These are phyloP conservation scores for Anastrepha obliqua DNA, from an alignment of 1,140 invertebrate species.

Conservation along the genomic window DNA sequence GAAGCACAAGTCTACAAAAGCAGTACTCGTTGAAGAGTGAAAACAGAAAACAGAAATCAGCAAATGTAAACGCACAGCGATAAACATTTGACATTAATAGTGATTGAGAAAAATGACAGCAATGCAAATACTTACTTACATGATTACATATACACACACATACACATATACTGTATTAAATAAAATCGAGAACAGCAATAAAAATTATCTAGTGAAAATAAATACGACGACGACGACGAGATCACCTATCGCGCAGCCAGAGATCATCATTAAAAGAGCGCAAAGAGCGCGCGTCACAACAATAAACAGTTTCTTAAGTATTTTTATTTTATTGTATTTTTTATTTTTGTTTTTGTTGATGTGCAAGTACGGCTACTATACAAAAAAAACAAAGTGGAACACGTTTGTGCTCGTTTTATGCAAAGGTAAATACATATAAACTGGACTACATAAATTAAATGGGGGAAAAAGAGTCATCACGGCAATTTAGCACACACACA, in stretches of 20 bases:
- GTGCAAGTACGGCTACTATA: not conserved
- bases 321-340: not conserved
- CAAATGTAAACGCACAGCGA: not conserved
- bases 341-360: not conserved
- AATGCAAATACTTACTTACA: conserved; percentile 1
- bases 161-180: not conserved
- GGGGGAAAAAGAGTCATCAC: not conserved
- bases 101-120: conserved; percentile 33
- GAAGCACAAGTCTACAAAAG: not conserved
- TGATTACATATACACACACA: not conserved
- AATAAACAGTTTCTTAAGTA: not conserved
- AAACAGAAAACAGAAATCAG: not conserved
- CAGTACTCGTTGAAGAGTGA: not conserved
- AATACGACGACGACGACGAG: not conserved
- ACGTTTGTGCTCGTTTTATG: conserved; percentile 35
- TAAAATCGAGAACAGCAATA: conserved; percentile 36
- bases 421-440: not conserved
- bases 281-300: not conserved
- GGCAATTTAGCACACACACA: not conserved
- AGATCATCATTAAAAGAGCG: not conserved
- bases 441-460: not conserved
- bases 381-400: not conserved
- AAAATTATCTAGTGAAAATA: conserved; percentile 45
- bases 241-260: not conserved
- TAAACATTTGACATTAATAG: conserved; percentile 44